Percentiles rank a stretch among this genome's conserved stretches.
phyloP scores from a whole-genome alignment of 2,113 vertebrate genomes.

The Odobenus rosmarus region DNA sequence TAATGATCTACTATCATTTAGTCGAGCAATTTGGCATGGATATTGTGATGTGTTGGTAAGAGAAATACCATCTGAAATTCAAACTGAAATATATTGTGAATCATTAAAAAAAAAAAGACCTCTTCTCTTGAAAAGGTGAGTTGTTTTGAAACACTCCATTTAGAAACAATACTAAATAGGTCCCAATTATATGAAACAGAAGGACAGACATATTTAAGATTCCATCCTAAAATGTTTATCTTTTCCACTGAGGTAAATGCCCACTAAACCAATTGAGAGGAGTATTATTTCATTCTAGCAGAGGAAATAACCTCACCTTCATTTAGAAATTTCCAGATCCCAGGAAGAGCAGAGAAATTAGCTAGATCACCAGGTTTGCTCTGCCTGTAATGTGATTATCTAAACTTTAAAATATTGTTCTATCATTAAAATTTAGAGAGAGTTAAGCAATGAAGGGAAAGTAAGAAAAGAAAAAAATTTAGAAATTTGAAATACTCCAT shows the following conservation, averaged over 20 bases:
- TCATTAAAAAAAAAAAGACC: background rate
- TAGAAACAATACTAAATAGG: slow-evolving; percentile 1
- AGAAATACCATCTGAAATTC: background rate
- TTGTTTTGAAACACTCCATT: slow-evolving; percentile 6
- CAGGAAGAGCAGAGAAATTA: slow-evolving; percentile 21
- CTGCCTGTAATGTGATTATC: slow-evolving; percentile 23
- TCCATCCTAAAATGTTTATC: background rate
- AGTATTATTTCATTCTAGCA: slow-evolving; percentile 14
- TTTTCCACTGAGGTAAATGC: background rate
- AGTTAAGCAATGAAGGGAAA: background rate
- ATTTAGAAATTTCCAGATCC: background rate
- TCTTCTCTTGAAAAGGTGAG: background rate
- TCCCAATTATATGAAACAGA: background rate
- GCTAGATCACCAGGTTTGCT: background rate
- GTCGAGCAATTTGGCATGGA: background rate
- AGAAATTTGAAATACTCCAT: slow-evolving; percentile 20
- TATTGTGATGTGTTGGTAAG: background rate
- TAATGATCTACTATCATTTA: background rate
- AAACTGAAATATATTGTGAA: background rate
- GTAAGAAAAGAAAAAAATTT: background rate
- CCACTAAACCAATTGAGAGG: background rate
- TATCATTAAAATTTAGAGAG: slow-evolving; percentile 36
- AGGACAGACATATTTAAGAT: background rate
- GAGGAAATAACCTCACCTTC: background rate
- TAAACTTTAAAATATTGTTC: slow-evolving; percentile 24